Evolutionary conservation across 2,888 invertebrate genomes (phyloP).

Genomic region (Norana najaformis): DNA sequence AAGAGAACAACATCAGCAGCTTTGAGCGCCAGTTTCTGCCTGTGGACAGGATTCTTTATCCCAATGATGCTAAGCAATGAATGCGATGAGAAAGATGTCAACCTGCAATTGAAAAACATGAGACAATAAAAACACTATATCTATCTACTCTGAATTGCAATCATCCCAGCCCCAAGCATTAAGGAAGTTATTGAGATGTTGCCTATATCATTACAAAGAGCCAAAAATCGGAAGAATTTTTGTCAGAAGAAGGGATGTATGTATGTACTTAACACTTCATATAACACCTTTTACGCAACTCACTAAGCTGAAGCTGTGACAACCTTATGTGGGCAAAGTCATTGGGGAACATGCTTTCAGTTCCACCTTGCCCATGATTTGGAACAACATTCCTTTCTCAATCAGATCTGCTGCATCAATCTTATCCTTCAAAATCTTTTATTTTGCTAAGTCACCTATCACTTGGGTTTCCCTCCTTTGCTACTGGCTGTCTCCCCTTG

Average conservation of each 20-base stretch:
- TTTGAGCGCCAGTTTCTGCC: slow-evolving; percentile 89
- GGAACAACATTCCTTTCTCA: too few species aligned
- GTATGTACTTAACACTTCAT: not conserved
- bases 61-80: slow-evolving; percentile 67
- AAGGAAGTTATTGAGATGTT: not conserved
- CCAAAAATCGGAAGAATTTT: not conserved
- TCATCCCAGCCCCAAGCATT: not conserved
- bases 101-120: not conserved
- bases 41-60: slow-evolving; percentile 96
- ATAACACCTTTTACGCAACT: not conserved
- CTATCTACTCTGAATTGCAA: not conserved
- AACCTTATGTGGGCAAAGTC: too few species aligned
- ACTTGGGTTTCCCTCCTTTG: too few species aligned
- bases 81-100: slow-evolving; percentile 20
- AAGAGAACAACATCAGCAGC: slow-evolving; percentile 99
- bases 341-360: too few species aligned
- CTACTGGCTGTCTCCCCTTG: too few species aligned
- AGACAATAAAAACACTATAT: not conserved
- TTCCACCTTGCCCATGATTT: too few species aligned
- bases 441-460: too few species aligned
- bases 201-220: not conserved
- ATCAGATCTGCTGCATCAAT: too few species aligned
- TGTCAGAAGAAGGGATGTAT: not conserved
- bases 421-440: too few species aligned
- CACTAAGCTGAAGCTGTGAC: too few species aligned